Conservation (phyloP, 2,888 invertebrate species). For the Panorpa germanica region DNA sequence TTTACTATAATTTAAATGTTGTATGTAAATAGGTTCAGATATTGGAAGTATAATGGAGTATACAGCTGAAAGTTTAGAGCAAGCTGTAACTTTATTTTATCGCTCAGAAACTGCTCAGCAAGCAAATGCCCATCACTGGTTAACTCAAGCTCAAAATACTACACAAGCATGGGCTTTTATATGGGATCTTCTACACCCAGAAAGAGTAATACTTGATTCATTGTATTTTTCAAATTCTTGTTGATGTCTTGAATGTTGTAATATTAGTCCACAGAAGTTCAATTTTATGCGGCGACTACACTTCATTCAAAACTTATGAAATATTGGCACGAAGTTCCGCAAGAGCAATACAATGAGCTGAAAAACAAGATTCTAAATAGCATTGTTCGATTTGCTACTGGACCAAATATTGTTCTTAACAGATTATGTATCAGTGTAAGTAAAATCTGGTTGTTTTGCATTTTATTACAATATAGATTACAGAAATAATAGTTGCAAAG, state of each 20-base stretch:
- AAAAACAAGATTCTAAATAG: slow-evolving; percentile 60
- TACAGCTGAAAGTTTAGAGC: no score
- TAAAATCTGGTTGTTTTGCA: slow-evolving; percentile 7
- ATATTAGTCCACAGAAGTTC: slow-evolving; percentile 65
- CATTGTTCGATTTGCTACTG: slow-evolving; percentile 55
- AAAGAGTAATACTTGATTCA: slow-evolving; percentile 37
- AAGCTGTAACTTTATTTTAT: slow-evolving; percentile 23
- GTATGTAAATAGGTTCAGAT: no score
- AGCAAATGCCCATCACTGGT: slow-evolving; percentile 67
- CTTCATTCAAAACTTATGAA: slow-evolving; percentile 75
- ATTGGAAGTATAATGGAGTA: no score
- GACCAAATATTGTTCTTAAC: slow-evolving; percentile 71
- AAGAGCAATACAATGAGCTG: slow-evolving; percentile 55
- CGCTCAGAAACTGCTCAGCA: slow-evolving; percentile 36
- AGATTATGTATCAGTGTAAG: slow-evolving; percentile 71
- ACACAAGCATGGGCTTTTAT: slow-evolving; percentile 84
- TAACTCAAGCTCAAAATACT: slow-evolving; percentile 67
- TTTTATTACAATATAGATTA: slow-evolving; percentile 1
- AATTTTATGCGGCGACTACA: slow-evolving; percentile 86
- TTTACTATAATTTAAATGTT: no score
- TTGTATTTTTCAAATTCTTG: slow-evolving; percentile 1
- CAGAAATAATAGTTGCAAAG: slow-evolving; percentile 6
- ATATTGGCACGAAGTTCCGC: slow-evolving; percentile 74
- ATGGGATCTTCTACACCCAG: slow-evolving; percentile 70
- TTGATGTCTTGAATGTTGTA: slow-evolving; percentile 8